phyloP scores from a whole-genome alignment of 2,888 invertebrate genomes.

The Pachycephus smyrnensis region DNA sequence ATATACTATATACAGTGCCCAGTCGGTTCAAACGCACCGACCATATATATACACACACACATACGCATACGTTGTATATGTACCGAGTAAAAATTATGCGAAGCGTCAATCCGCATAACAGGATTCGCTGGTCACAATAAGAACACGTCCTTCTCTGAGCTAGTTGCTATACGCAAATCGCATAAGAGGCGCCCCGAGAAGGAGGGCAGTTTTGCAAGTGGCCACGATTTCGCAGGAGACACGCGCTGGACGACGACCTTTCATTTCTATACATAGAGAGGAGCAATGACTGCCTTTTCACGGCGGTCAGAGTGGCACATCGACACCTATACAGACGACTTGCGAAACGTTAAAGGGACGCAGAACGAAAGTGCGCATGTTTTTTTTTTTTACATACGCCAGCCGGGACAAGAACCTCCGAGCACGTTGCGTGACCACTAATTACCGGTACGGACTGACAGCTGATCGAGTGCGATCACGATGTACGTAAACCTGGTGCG shows the following conservation, averaged over 20 bases:
- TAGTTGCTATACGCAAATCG: neutral
- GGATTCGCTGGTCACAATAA: neutral
- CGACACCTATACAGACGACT: neutral
- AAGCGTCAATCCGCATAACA: neutral
- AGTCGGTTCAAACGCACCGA: neutral
- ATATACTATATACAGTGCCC: conserved; percentile 3
- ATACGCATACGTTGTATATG: conserved; percentile 1
- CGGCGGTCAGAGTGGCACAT: neutral
- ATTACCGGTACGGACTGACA: conserved; percentile 37
- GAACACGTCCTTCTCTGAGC: neutral
- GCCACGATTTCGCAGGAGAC: neutral
- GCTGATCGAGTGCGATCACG: conserved; percentile 33
- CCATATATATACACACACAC: neutral
- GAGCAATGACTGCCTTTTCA: neutral
- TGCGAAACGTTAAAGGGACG: neutral
- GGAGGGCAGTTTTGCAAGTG: neutral
- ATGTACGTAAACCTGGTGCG: neutral
- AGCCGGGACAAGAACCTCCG: conserved; percentile 31
- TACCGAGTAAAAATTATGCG: neutral
- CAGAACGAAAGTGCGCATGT: neutral
- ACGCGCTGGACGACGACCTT: neutral
- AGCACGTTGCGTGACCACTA: conserved; percentile 35
- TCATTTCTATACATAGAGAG: neutral
- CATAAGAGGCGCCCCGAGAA: neutral
- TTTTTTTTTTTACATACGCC: conserved; percentile 17